Percentiles rank a stretch among this genome's conserved stretches.
These are phyloP conservation scores for Tiliacea citrago DNA, from an alignment of 2,888 invertebrate species.

Conservation along the genomic window DNA sequence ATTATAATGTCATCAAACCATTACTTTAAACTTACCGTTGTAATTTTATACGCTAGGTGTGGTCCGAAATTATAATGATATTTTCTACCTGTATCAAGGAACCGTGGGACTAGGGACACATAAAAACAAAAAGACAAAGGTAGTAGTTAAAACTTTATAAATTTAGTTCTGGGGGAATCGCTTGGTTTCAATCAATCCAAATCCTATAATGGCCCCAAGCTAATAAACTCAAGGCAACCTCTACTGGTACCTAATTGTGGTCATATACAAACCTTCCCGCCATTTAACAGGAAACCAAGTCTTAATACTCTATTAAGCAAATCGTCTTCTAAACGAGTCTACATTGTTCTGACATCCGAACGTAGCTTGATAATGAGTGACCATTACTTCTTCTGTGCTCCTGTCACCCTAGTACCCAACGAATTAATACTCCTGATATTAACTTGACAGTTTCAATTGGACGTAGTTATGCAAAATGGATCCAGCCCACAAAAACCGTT, in stretches of 20 bases:
- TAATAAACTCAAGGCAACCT: constrained; percentile 15
- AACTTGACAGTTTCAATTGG: constrained; percentile 70
- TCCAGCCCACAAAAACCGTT: no score
- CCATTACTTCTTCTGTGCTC: constrained; percentile 70
- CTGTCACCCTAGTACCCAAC: constrained; percentile 69
- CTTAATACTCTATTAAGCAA: constrained; percentile 65
- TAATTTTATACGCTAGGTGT: constrained; percentile 44
- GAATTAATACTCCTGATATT: constrained; percentile 69
- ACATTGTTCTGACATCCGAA: constrained; percentile 55
- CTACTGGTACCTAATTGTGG: constrained; percentile 51
- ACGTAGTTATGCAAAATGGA: no score
- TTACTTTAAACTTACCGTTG: constrained; percentile 1
- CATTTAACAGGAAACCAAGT: constrained; percentile 59
- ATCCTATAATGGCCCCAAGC: background rate
- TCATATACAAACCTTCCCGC: constrained; percentile 58
- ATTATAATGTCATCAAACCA: constrained; percentile 42
- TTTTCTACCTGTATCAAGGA: constrained; percentile 39
- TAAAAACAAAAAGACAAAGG: constrained; percentile 32
- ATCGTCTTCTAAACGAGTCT: constrained; percentile 63
- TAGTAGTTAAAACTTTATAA: constrained; percentile 20
- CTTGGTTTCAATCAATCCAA: background rate
- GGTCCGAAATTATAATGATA: constrained; percentile 37
- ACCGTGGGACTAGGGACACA: constrained; percentile 48
- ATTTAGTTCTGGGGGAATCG: no score
- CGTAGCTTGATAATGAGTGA: constrained; percentile 67